Conservation (phyloP, 2,888 invertebrate species). For the Ommatoiulus sabulosus region DNA sequence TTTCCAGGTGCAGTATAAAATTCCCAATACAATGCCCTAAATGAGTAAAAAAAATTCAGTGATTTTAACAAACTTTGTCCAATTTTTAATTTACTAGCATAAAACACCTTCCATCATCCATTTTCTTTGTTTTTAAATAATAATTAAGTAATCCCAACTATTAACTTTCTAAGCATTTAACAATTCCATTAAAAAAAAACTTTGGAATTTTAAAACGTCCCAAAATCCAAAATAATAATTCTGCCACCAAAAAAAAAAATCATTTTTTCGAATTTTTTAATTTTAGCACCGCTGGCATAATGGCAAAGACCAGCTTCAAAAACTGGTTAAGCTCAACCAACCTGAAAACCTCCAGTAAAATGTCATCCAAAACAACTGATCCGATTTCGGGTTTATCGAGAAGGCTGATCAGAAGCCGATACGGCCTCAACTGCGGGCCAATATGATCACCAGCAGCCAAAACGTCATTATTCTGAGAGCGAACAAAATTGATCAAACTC, state of each 20-base stretch:
- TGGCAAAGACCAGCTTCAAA: too few species aligned
- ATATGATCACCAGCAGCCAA: conserved; percentile 26
- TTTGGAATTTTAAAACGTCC: background rate
- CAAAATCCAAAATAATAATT: background rate
- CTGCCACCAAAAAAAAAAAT: too few species aligned
- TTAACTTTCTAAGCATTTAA: too few species aligned
- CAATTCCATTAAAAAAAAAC: too few species aligned
- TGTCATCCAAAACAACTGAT: conserved; percentile 79
- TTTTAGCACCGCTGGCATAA: too few species aligned
- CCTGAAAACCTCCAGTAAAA: conserved; percentile 81
- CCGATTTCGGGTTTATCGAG: conserved; percentile 90
- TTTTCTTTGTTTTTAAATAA: too few species aligned
- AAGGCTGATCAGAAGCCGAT: conserved; percentile 83
- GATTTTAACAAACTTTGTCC: background rate
- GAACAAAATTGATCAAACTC: background rate
- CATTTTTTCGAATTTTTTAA: too few species aligned
- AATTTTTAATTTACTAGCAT: too few species aligned
- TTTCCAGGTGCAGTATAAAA: conserved; percentile 63
- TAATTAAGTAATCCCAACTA: too few species aligned
- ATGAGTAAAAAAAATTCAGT: conserved; percentile 52
- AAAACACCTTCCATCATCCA: too few species aligned
- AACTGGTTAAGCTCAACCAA: background rate
- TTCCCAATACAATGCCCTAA: conserved; percentile 72
- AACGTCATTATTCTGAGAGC: conserved; percentile 37
- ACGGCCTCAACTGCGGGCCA: conserved; percentile 69